These are phyloP conservation scores for Myripristis jacobus DNA, from an alignment of 2,797 vertebrate species.

Conservation along the genomic window DNA sequence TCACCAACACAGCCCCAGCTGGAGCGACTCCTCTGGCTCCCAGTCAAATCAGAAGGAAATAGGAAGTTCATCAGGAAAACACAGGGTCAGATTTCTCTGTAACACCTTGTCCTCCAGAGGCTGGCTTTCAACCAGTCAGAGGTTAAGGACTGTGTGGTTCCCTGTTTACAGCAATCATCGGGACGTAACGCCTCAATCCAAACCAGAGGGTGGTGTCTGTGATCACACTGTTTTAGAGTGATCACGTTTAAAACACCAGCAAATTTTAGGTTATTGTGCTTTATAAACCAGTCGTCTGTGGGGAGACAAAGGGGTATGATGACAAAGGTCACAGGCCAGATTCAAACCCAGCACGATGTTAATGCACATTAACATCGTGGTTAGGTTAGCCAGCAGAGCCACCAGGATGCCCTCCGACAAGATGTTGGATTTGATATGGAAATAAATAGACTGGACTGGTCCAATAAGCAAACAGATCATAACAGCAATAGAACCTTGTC, in stretches of 20 bases:
- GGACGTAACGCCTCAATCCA: background rate
- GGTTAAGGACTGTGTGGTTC: conserved; percentile 27
- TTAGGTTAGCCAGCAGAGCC: background rate
- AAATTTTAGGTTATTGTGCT: no score
- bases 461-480: no score
- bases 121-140: background rate
- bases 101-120: background rate
- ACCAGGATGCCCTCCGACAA: background rate
- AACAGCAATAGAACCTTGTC: background rate
- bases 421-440: background rate
- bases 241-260: no score
- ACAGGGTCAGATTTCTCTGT: conserved; percentile 8
- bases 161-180: background rate
- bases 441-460: no score
- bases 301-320: no score
- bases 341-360: background rate
- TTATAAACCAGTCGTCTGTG: no score
- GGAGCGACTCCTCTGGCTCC: conserved; percentile 32
- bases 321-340: background rate
- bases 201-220: background rate
- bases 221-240: no score
- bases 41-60: conserved; percentile 69
- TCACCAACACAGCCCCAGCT: conserved; percentile 12
- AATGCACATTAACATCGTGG: background rate
- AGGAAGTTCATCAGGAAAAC: conserved; percentile 33